Conservation (phyloP, 2,113 vertebrate species). For the Pyxicephalus adspersus region DNA sequence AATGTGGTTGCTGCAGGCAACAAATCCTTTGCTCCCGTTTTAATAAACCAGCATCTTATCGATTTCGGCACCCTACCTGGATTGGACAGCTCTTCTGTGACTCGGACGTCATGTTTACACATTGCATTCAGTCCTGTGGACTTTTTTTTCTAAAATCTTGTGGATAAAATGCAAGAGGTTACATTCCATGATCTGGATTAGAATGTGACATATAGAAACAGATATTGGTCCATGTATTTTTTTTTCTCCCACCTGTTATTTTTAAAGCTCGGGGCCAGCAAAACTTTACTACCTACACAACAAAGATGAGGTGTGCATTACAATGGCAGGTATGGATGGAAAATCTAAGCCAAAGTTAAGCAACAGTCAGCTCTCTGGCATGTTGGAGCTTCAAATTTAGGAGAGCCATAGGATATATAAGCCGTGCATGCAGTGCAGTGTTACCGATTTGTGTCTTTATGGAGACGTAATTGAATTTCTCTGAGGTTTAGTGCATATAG, state of each 20-base stretch:
- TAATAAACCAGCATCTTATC: too few relatives aligned
- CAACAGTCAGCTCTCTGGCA: too few relatives aligned
- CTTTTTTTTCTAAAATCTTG: background rate
- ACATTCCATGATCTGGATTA: slow-evolving; percentile 38
- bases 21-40: too few relatives aligned
- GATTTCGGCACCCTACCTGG: background rate
- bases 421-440: background rate
- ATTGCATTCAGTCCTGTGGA: background rate
- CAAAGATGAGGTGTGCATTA: background rate
- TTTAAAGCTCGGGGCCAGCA: background rate
- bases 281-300: background rate
- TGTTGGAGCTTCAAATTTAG: too few relatives aligned
- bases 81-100: background rate
- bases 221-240: background rate
- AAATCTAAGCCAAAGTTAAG: too few relatives aligned
- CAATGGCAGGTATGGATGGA: too few relatives aligned
- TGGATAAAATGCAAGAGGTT: background rate
- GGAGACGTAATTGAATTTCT: too few relatives aligned
- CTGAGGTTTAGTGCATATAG: too few relatives aligned
- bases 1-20: too few relatives aligned
- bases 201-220: background rate
- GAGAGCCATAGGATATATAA: background rate
- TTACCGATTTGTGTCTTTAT: background rate
- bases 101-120: background rate
- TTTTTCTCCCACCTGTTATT: background rate